A percentile compares a stretch with the other conserved stretches of the same genome.
Conservation (phyloP, 2,797 vertebrate genomes). For the Furcifer pardalis region DNA sequence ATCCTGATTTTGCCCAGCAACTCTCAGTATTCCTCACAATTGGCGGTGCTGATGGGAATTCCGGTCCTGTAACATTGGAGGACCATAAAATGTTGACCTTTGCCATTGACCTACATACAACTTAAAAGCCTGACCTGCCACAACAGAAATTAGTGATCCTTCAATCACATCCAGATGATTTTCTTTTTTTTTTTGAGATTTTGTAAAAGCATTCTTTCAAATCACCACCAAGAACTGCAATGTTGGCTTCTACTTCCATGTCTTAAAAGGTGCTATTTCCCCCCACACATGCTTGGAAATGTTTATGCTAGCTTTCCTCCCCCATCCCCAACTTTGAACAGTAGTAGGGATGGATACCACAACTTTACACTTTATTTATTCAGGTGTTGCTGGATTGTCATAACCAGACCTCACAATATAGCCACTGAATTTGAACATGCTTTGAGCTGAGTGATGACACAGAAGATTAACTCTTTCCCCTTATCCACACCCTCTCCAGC, state of each 20-base stretch:
- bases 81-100: too few relatives aligned
- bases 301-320: accelerated
- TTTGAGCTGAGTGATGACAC: slow-evolving; percentile 69
- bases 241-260: background rate
- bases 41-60: too few relatives aligned
- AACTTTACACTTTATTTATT: slow-evolving; percentile 58
- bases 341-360: slow-evolving; percentile 25
- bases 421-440: slow-evolving; percentile 49
- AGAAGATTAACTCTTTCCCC: slow-evolving; percentile 71
- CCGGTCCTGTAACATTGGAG: too few relatives aligned
- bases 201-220: background rate
- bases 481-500: slow-evolving; percentile 49
- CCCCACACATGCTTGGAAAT: background rate
- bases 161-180: background rate
- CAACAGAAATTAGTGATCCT: background rate
- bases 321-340: background rate
- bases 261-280: slow-evolving; percentile 8
- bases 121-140: background rate
- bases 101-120: background rate
- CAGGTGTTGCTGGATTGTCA: slow-evolving; percentile 66
- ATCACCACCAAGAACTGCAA: background rate
- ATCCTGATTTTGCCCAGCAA: too few relatives aligned
- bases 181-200: background rate
- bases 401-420: slow-evolving; percentile 65
- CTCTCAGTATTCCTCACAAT: too few relatives aligned